These are phyloP conservation scores for Chrysolina oricalcia DNA, from an alignment of 2,888 invertebrate genomes.

Conservation along the genomic window DNA sequence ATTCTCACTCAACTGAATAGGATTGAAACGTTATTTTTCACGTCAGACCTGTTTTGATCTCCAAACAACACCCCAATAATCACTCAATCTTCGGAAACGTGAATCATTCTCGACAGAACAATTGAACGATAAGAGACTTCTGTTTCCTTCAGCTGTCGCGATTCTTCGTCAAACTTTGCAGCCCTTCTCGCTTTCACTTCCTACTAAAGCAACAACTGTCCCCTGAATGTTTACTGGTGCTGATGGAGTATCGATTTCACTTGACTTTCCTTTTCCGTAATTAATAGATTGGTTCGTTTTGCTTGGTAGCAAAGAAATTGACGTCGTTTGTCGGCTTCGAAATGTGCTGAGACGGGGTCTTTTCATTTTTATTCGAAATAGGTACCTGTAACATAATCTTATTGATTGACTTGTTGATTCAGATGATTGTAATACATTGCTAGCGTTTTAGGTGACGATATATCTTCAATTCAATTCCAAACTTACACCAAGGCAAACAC, in stretches of 20 bases:
- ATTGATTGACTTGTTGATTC: too few relatives aligned
- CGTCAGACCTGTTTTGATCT: too few relatives aligned
- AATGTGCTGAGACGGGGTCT: conserved; percentile 68
- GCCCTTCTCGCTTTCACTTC: conserved; percentile 60
- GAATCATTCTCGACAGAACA: background rate
- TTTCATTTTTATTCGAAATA: conserved; percentile 65
- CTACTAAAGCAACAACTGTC: conserved; percentile 67
- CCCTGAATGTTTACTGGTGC: conserved; percentile 62
- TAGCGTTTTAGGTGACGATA: too few relatives aligned
- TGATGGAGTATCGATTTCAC: conserved; percentile 58
- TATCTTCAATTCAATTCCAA: too few relatives aligned
- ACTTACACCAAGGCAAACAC: too few relatives aligned
- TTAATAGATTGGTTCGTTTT: conserved; percentile 65
- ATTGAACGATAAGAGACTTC: too few relatives aligned
- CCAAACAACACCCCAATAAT: too few relatives aligned
- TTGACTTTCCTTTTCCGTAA: conserved; percentile 57
- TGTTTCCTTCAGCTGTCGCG: background rate
- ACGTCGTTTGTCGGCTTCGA: conserved; percentile 67
- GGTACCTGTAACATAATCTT: conserved; percentile 63
- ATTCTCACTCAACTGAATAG: too few relatives aligned
- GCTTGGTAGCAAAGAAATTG: conserved; percentile 68
- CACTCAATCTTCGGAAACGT: background rate
- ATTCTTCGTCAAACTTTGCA: background rate
- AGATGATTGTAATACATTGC: too few relatives aligned
- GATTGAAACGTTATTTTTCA: too few relatives aligned